A percentile compares a stretch with the other conserved stretches of the same genome.
Evolutionary conservation across 2,113 vertebrate species (phyloP).

Genomic region (Haplochromis vanheusdeni): DNA sequence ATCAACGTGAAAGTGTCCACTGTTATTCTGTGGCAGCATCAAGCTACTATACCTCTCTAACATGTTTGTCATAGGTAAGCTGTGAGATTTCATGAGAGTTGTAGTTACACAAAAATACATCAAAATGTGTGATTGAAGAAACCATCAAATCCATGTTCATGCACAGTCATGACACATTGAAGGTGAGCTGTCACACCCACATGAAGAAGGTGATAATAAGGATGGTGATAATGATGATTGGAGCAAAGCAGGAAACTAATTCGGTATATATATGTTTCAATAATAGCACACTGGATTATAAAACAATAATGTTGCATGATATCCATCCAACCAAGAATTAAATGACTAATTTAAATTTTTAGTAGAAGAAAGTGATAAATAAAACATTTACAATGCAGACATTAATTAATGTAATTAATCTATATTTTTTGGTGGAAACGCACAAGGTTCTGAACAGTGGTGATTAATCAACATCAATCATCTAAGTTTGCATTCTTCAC

Average conservation of each 20-base stretch:
- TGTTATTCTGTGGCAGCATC: not conserved
- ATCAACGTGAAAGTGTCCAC: not conserved
- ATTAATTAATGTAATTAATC: slow-evolving; percentile 4
- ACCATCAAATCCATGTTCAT: not conserved
- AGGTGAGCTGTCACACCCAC: slow-evolving; percentile 2
- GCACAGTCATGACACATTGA: slow-evolving; percentile 3
- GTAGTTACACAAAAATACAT: not conserved
- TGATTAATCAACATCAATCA: slow-evolving; percentile 8
- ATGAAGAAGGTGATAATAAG: slow-evolving; percentile 27
- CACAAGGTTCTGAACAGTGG: not conserved
- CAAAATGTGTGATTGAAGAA: not conserved
- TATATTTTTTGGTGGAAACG: not conserved
- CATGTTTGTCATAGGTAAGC: not conserved
- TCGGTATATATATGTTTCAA: slow-evolving; percentile 1
- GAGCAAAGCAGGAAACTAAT: slow-evolving; percentile 20
- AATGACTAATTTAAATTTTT: not conserved
- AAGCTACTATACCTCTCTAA: not conserved
- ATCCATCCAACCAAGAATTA: not conserved
- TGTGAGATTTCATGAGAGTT: not conserved
- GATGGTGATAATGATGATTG: not conserved
- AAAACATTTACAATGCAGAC: not conserved
- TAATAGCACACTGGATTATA: not conserved
- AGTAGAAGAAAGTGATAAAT: not conserved
- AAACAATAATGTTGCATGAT: not conserved
- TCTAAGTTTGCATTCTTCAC: not conserved